Evolutionary conservation across 2,888 invertebrate genomes (phyloP), one percentile per base, ranked within the genome.

Genomic region (Alsophila aescularia): DNA sequence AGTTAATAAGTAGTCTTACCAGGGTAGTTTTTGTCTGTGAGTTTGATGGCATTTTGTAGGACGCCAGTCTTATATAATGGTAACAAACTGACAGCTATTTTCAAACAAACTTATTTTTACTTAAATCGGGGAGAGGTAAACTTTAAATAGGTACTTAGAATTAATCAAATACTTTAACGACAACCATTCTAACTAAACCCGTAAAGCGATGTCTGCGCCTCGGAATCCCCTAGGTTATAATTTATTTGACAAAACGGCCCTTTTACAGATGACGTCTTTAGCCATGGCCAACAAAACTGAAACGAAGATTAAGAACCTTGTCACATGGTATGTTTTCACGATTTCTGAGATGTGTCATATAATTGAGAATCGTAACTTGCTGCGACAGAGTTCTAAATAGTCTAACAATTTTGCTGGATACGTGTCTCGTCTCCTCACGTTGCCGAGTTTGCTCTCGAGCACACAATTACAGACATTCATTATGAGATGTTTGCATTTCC

Each of bases 401-500:
- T 18, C 7, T 14, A 14, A 7, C n/a, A 31, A 18, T 24, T 31
- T 9, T 24, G 52, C 39, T 39, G 34, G 44, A 21, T 42, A 31
- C 31, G n/a, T n/a, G n/a, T 44, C 39, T 34, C 24, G 44, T 39
- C 32, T 44, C 31, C 43, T 51, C 37, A 39, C 24, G 39, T 27
- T 24, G 41, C 35, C 36, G 31, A 47, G 31, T 52, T 47, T 14
- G 21, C 21, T 52, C 48, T 49, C 43, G 21, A 48, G 53, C 27
- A 49, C 48, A 54, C 49, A 54, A 58, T 58, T 50, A 53, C 50
- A 29, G 58, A 45, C 53, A 58, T 53, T 57, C 45, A 42, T 58
- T 58, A 53, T 39, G 58, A 58, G 50, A 47, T 58, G 50, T 49
- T 58, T 53, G 58, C 41, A 45, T 53, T 53, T 45, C 47, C 50